Conservation (phyloP, 1,140 invertebrate species). For the Acyrthosiphon pisum region DNA sequence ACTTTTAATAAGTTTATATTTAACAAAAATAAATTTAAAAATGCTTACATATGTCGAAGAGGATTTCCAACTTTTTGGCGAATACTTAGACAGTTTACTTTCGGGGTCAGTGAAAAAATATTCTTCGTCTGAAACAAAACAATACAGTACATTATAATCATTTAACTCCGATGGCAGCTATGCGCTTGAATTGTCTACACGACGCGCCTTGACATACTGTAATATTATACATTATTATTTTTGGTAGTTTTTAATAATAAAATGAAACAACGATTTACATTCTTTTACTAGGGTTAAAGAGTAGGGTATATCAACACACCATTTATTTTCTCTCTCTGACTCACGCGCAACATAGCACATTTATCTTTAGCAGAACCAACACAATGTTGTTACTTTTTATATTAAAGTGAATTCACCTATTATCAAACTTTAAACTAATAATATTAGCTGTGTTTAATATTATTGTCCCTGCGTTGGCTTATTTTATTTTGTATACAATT, state of each 20-base stretch:
- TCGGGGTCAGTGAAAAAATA: constrained; percentile 93
- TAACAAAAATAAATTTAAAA: background rate
- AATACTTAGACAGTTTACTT: constrained; percentile 94
- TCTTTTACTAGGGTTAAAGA: background rate
- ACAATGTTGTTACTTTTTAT: too few species aligned
- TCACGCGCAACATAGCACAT: too few species aligned
- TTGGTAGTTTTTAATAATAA: background rate
- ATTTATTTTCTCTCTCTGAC: too few species aligned
- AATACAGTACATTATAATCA: constrained; percentile 58
- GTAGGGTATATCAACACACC: too few species aligned
- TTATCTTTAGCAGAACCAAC: too few species aligned
- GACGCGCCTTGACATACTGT: background rate
- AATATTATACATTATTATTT: background rate
- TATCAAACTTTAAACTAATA: too few species aligned
- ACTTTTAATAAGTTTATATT: background rate
- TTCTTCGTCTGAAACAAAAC: constrained; percentile 82
- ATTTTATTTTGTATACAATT: too few species aligned
- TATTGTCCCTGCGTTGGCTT: too few species aligned
- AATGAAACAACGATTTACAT: background rate
- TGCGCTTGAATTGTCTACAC: constrained; percentile 35
- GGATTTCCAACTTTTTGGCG: constrained; percentile 92
- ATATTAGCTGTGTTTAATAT: too few species aligned
- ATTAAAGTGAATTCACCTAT: too few species aligned
- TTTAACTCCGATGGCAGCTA: constrained; percentile 21
- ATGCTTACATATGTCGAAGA: constrained; percentile 87